A percentile compares a stretch with the other conserved stretches of the same genome.
These are phyloP conservation scores for Picus viridis DNA, from an alignment of 2,797 vertebrate species.

Conservation along the genomic window DNA sequence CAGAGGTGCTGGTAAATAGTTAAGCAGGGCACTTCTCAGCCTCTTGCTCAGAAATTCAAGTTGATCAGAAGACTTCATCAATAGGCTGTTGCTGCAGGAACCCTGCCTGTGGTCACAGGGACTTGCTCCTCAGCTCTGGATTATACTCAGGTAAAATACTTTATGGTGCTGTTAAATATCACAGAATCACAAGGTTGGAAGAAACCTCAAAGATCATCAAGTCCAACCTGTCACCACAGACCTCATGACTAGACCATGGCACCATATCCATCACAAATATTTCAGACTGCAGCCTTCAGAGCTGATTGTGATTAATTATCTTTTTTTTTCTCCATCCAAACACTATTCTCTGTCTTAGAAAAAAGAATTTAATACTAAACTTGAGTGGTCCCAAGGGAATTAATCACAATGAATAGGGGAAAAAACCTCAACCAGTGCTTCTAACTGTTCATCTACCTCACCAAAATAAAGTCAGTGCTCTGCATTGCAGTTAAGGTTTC, in stretches of 20 bases:
- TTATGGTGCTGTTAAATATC: not conserved
- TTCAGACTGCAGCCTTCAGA: not conserved
- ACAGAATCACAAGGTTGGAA: too few species aligned
- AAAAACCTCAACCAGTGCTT: not conserved
- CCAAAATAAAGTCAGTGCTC: not conserved
- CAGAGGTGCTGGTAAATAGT: not conserved
- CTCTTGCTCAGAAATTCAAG: not conserved
- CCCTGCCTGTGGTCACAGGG: rapidly evolving
- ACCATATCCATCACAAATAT: not conserved
- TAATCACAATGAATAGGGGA: not conserved
- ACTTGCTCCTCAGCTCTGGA: not conserved
- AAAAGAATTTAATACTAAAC: not conserved
- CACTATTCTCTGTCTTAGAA: not conserved
- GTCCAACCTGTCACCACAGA: too few species aligned
- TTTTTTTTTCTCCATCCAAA: not conserved
- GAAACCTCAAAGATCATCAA: too few species aligned
- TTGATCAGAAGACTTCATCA: not conserved
- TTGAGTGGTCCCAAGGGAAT: not conserved
- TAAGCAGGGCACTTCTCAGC: not conserved
- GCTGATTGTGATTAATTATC: too few species aligned
- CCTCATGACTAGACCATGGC: too few species aligned
- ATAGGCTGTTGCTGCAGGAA: not conserved
- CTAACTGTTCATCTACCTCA: not conserved
- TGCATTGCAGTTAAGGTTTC: not conserved
- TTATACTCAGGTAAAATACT: not conserved